These are phyloP conservation scores for Phalacrocorax pelagicus DNA, from an alignment of 2,113 vertebrate species.

Conservation along the genomic window DNA sequence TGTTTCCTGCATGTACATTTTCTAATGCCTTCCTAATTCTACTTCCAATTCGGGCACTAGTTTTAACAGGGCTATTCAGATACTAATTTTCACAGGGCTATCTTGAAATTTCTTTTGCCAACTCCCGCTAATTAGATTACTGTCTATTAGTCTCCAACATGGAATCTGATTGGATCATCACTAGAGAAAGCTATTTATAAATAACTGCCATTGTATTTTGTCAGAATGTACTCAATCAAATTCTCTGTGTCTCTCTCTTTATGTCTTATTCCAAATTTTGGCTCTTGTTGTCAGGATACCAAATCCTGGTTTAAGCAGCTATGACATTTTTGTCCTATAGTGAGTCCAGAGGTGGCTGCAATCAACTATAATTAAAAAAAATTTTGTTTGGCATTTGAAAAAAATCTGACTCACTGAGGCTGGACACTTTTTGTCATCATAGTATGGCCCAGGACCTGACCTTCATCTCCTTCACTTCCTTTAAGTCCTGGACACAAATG, in stretches of 20 bases:
- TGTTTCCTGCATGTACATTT: neutral
- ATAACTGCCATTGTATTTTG: neutral
- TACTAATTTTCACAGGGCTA: neutral
- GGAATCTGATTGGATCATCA: neutral
- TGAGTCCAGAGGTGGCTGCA: neutral
- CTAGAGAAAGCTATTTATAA: neutral
- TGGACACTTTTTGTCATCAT: neutral
- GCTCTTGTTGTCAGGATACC: neutral
- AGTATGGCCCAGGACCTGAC: neutral
- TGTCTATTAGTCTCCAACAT: neutral
- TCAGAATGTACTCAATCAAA: neutral
- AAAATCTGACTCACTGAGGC: neutral
- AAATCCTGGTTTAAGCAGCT: neutral
- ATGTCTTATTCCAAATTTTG: neutral
- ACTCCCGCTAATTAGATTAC: neutral
- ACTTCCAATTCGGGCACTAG: neutral
- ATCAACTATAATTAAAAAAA: neutral
- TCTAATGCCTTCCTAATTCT: neutral
- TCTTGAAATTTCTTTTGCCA: neutral
- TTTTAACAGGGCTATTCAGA: neutral
- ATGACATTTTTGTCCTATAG: neutral
- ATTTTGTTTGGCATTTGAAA: neutral
- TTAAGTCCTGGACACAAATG: neutral
- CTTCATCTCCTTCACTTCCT: neutral
- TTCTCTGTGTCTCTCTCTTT: neutral